Evolutionary conservation across 92 coral and sea anemone species (phyloP), one percentile per base, ranked within the genome.

Genomic region (Blastomussa wellsi): DNA sequence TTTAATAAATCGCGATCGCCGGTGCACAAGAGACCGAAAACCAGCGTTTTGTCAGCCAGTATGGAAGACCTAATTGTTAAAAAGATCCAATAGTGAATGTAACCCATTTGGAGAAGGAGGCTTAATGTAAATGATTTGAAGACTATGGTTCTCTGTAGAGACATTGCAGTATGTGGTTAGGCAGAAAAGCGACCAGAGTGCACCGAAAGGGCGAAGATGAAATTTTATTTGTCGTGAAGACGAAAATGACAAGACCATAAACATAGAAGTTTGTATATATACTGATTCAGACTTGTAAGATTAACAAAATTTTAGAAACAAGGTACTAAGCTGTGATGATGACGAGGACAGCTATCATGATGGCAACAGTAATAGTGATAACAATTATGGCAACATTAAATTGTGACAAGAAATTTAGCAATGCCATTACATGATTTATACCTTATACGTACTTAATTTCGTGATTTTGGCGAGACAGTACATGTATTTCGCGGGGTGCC

Each of bases 1-100:
- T 92, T 89, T 39, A 92, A 93, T 85, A 96, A 91, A 72, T 90
- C 96, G 24, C 92, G 82, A 72, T 86, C 89, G 32, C 93, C 94
- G 24, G 69, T 80, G 33, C 82, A 87, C 73, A 89, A 86, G 73
- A 37, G 74, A 71, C 37, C 85, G 17, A 84, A 49, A 64, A 49
- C 72, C 14, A 77, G 48, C 77, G 71, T 74, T 31, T 59, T 85
- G 51, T 72, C 90, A 12, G 78, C 67, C 79, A 92, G 89, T 53
- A 77, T 94, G 89, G 92, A 94, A 83, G 98, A 94, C 36, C 77
- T 94, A 68, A 85, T 94, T 26, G 83, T 88, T 24, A 94, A 94
- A 76, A 94, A 94, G 81, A 89, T 79, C 16, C 95, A 94, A 82
- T 94, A 77, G 86, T n/a, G n/a, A n/a, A n/a, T n/a, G n/a, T n/a